phyloP scores from a whole-genome alignment of 2,888 invertebrate species.

The Julus scandinavius region DNA sequence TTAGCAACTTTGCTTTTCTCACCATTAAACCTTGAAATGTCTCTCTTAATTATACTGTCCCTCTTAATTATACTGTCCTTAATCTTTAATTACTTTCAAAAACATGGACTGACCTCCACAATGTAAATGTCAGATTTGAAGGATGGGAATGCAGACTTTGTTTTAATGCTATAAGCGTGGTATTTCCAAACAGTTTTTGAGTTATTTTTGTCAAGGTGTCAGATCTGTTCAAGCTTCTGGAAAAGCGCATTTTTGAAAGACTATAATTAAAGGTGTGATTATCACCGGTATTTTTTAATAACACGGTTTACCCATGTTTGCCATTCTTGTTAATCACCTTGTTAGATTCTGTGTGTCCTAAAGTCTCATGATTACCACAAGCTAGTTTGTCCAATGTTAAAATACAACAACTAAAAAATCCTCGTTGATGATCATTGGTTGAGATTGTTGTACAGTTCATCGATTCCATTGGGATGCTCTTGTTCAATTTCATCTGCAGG shows the following conservation, averaged over 20 bases:
- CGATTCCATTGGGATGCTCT: not conserved
- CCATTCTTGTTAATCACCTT: too few species aligned
- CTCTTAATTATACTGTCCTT: not conserved
- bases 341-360: too few species aligned
- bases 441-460: not conserved
- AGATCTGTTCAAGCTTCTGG: not conserved
- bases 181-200: not conserved
- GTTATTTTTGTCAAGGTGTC: too few species aligned
- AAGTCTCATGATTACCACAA: too few species aligned
- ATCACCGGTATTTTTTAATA: not conserved
- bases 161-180: not conserved
- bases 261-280: not conserved
- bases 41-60: not conserved
- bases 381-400: not conserved
- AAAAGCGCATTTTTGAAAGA: not conserved
- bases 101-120: not conserved
- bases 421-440: not conserved
- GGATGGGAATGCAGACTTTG: not conserved
- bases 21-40: slow-evolving; percentile 5
- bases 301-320: not conserved
- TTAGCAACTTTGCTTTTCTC: not conserved
- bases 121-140: not conserved
- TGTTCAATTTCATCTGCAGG: not conserved
- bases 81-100: not conserved
- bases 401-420: not conserved